Base-by-base conservation (phyloP, 2,888 invertebrate species). In the Sesia apiformis region DNA sequence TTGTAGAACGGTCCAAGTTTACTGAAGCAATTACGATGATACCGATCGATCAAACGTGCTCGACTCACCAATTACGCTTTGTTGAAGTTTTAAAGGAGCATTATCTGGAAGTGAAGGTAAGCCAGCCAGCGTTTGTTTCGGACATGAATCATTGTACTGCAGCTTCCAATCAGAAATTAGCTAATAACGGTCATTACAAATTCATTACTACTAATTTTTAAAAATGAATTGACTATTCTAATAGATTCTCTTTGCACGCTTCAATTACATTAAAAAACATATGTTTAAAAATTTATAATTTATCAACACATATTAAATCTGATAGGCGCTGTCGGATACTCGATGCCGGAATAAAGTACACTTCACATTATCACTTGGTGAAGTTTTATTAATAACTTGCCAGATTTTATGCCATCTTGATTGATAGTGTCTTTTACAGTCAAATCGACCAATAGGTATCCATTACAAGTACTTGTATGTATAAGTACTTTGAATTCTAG, bases 1-100 rank as follows among this genome's bases (percentile, higher is more conserved):
- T 63, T 66, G 70, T 69, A 66, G 64, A 62, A 64, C 60, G 63
- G 63, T 64, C 66, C 68, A 69, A 76, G 78, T 77, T 79, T 79
- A 78, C 68, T 55, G 64, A 72, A 60, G 66, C 79, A 79, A 84
- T 84, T 79, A 80, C 76, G 71, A 75, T 70, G 81, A 79, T 83
- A 81, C 69, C 60, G 70, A 82, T 81, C 78, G 69, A 72, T 72
- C 72, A 68, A 69, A 64, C 63, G 64, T 63, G 61, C 64, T 64
- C 63, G 63, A 69, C 73, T 64, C 64, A 64, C 66, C 72, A 74
- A 80, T 81, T 79, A 78, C 70, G 63, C 67, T 74, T 76, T 74
- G 74, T 75, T 68, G 60, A 54, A 64, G 65, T 65, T 70, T 64
- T 68, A 63, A 66, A 67, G 63, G 60, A 61, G 63, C 61, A 61